Conservation (phyloP, 2,888 invertebrate genomes). For the Nymphalis urticae region DNA sequence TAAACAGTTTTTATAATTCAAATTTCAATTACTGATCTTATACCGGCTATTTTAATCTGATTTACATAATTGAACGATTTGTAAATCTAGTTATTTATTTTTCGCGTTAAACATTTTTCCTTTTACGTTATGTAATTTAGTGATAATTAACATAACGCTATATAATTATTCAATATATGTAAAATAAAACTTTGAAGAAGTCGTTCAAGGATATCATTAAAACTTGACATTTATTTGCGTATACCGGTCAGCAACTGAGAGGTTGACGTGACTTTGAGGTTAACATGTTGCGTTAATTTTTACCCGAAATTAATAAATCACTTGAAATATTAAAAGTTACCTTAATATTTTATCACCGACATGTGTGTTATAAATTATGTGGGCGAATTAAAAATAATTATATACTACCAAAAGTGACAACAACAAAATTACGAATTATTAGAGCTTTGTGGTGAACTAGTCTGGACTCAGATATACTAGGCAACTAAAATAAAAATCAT, state of each 20-base stretch:
- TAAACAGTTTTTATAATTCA: too few relatives aligned
- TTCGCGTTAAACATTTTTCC: not conserved
- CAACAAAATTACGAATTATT: too few relatives aligned
- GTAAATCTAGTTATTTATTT: not conserved
- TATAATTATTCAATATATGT: slow-evolving; percentile 5
- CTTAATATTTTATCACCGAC: not conserved
- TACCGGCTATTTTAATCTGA: not conserved
- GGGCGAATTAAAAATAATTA: too few relatives aligned
- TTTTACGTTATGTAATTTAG: too few relatives aligned
- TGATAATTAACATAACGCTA: slow-evolving; percentile 8
- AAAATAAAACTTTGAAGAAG: slow-evolving; percentile 13
- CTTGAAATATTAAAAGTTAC: not conserved
- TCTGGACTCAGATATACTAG: too few relatives aligned
- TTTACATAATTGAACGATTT: not conserved
- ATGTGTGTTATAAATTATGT: too few relatives aligned
- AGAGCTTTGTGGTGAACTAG: too few relatives aligned
- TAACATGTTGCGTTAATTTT: slow-evolving; percentile 2
- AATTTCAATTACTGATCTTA: too few relatives aligned
- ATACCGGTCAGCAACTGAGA: slow-evolving; percentile 26
- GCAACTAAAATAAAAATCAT: too few relatives aligned
- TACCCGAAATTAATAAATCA: not conserved
- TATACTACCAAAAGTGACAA: too few relatives aligned
- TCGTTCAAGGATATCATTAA: slow-evolving; percentile 18
- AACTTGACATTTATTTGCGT: slow-evolving; percentile 32
- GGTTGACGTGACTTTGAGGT: slow-evolving; percentile 28